Evolutionary conservation across 2,113 vertebrate genomes (phyloP), one percentile per base, ranked within the genome.

Genomic region (Azemiops feae): DNA sequence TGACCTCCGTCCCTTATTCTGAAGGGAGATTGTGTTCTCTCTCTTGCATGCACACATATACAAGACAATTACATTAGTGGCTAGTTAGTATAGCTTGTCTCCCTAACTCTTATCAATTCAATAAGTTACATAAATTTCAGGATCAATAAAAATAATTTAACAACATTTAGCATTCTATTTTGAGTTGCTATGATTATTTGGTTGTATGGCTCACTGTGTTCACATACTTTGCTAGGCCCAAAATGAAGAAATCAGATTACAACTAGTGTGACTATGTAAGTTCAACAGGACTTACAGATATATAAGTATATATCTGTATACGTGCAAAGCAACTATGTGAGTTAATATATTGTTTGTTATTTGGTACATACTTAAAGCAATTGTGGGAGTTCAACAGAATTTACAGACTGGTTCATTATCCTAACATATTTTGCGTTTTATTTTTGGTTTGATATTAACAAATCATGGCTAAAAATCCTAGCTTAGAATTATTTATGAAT

Each of bases 11-110:
- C 57, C 94, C 2, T 87, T 74, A 91, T 94, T 89, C 85, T 92
- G 5, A 74, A 93, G 95, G 91, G 89, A 88, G 94, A 96, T 93
- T 93, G 55, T 58, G 25, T 3, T 50, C 53, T 58, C 30, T 57
- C 64, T 57, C 87, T 64, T 18, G n/a, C 85, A 52, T 5, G 11
- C 47, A 50, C 45, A 52, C 45, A n/a, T 25, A 53, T 20, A 86
- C 60, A 86, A 81, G 54, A 87, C 81, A 87, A 87, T 39, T 47
- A 81, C 39, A 20, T 34, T 47, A 45, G 85, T 30, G 34, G n/a
- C 55, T 87, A 64, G 25, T 57, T 87, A 90, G 87, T 25, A 43
- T 90, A n/a, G n/a, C 45, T 57, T 50, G 52, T 93, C 55, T 60
- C 86, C 14, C 54, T 90, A 87, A 64, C 45, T 58, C 74, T 25